phyloP scores from a whole-genome alignment of 1,140 invertebrate genomes.

The Diachasmimorpha longicaudata region DNA sequence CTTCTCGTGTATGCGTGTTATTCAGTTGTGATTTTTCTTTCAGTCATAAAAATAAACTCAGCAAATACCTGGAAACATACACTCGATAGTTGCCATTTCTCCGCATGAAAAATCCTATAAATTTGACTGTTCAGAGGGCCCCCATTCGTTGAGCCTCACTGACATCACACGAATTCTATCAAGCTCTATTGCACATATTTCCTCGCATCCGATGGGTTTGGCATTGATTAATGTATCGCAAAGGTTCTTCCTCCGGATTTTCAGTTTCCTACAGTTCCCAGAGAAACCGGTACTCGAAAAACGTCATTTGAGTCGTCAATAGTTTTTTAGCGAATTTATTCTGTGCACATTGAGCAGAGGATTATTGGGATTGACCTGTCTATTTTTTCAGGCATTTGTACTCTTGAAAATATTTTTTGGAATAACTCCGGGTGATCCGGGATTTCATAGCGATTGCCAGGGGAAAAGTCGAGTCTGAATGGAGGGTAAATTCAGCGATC shows the following conservation, averaged over 20 bases:
- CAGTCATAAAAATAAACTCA: background rate
- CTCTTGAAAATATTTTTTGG: background rate
- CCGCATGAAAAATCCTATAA: background rate
- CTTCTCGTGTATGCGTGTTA: too few species aligned
- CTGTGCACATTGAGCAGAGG: background rate
- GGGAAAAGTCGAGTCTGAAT: background rate
- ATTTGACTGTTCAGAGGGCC: background rate
- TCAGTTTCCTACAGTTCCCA: background rate
- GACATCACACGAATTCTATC: background rate
- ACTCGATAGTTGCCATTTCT: background rate
- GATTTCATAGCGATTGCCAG: background rate
- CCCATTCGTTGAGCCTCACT: background rate
- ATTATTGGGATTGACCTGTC: background rate
- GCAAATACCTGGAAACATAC: background rate
- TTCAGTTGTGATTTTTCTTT: too few species aligned
- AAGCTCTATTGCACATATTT: background rate
- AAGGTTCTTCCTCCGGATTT: background rate
- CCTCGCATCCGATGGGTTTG: background rate
- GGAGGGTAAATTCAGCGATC: background rate
- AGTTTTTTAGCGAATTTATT: background rate
- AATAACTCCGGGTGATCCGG: background rate
- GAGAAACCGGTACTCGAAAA: background rate
- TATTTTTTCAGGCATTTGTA: background rate
- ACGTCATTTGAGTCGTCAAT: background rate
- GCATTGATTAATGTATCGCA: background rate